A percentile compares a stretch with the other conserved stretches of the same genome.
These are phyloP conservation scores for Eumacrocentrus americanus DNA, from an alignment of 2,888 invertebrate species.

Conservation along the genomic window DNA sequence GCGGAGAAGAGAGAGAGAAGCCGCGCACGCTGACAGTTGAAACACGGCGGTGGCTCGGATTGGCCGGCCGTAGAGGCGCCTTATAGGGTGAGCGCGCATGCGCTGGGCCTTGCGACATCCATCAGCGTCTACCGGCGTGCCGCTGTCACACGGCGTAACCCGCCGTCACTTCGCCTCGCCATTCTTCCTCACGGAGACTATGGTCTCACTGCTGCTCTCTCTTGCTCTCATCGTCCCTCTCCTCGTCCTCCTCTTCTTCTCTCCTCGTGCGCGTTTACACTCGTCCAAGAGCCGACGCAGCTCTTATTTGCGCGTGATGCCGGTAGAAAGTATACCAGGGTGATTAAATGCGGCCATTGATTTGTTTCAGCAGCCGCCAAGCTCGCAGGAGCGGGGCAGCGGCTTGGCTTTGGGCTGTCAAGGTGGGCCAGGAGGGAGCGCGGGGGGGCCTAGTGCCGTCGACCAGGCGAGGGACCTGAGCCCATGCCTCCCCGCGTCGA, in stretches of 20 bases:
- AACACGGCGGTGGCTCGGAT: constrained; percentile 56
- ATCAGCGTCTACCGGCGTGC: constrained; percentile 55
- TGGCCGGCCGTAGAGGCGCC: constrained; percentile 53
- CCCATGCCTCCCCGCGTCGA: constrained; percentile 74
- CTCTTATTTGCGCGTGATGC: neutral
- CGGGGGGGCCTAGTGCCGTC: constrained; percentile 64
- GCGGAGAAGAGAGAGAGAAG: constrained; percentile 32
- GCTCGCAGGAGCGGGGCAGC: constrained; percentile 61
- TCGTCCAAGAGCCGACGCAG: neutral
- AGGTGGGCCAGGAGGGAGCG: constrained; percentile 66
- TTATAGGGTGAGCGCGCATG: constrained; percentile 59
- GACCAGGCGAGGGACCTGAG: constrained; percentile 76
- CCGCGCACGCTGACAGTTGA: constrained; percentile 57
- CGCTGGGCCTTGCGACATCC: constrained; percentile 56
- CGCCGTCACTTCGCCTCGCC: constrained; percentile 42
- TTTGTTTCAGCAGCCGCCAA: constrained; percentile 69
- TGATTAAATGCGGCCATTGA: constrained; percentile 28
- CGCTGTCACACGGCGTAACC: constrained; percentile 50
- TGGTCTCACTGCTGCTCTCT: constrained; percentile 21
- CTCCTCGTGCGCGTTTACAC: too few species aligned
- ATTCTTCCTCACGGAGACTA: constrained; percentile 9
- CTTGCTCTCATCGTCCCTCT: constrained; percentile 30
- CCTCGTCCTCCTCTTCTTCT: too few species aligned
- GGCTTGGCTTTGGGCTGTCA: constrained; percentile 60
- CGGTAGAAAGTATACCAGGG: neutral